Conservation (phyloP, 2,888 invertebrate genomes). For the Ametastegia equiseti region DNA sequence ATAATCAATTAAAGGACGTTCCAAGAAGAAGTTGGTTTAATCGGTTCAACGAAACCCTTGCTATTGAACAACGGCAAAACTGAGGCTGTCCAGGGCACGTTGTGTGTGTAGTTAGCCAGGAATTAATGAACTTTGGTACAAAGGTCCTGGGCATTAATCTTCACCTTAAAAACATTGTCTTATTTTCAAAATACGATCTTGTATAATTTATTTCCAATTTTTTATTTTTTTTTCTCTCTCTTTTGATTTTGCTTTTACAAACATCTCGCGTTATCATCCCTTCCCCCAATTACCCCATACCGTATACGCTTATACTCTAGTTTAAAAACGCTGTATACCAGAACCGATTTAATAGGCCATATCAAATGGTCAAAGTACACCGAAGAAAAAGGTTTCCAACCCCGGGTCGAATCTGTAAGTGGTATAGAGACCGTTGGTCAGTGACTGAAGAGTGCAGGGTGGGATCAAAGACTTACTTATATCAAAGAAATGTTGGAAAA, state of each 20-base stretch:
- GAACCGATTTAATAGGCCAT: conserved; percentile 63
- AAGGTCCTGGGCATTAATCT: conserved; percentile 38
- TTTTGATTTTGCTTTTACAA: not conserved
- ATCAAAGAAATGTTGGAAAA: not conserved
- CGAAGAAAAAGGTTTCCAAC: conserved; percentile 54
- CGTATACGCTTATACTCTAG: conserved; percentile 39
- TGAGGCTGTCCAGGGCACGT: not conserved
- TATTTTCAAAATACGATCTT: not conserved
- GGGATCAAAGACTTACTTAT: not conserved
- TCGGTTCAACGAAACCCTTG: conserved; percentile 46
- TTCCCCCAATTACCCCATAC: not conserved
- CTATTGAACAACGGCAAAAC: not conserved
- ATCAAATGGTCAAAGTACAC: conserved; percentile 58
- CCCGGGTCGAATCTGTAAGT: conserved; percentile 69
- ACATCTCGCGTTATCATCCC: not conserved
- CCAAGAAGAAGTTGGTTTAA: conserved; percentile 47
- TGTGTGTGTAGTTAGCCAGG: conserved; percentile 29
- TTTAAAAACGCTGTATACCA: conserved; percentile 52
- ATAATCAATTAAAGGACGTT: conserved; percentile 49
- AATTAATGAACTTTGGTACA: conserved; percentile 47
- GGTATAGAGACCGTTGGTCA: conserved; percentile 52
- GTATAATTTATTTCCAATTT: not conserved
- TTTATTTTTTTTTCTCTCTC: not conserved
- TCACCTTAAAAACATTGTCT: not conserved
- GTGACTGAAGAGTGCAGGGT: not conserved